A percentile compares a stretch with the other conserved stretches of the same genome.
phyloP scores from a whole-genome alignment of 2,113 vertebrate species.

The Rhinolophus ferrumequinum region DNA sequence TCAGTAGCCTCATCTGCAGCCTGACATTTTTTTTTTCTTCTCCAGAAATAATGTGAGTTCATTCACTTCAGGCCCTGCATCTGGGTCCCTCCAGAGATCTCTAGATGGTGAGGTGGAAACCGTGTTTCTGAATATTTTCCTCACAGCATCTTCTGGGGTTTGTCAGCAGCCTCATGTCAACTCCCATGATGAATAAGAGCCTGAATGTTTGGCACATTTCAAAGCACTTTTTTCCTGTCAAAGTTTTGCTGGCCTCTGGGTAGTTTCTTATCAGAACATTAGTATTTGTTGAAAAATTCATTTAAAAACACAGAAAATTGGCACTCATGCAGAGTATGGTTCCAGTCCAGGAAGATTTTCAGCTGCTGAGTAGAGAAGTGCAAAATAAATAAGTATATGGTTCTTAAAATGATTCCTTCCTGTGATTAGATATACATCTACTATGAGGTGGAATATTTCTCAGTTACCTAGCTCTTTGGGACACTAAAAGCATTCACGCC shows the following conservation, averaged over 20 bases:
- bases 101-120: neutral
- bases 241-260: neutral
- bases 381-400: neutral
- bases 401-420: neutral
- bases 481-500: neutral
- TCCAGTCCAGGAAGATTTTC: neutral
- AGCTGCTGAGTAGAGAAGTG: neutral
- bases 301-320: slow-evolving; percentile 37
- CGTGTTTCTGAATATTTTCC: neutral
- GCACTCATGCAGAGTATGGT: neutral
- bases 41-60: neutral
- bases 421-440: neutral
- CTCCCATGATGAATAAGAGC: neutral
- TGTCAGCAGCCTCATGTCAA: neutral
- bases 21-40: neutral
- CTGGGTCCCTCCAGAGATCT: neutral
- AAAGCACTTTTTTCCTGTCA: slow-evolving; percentile 21
- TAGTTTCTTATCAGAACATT: slow-evolving; percentile 46
- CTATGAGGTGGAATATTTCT: neutral
- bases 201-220: neutral
- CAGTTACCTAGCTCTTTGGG: neutral
- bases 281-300: slow-evolving; percentile 6
- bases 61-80: neutral
- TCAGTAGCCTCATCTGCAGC: neutral
- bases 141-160: neutral